Base-by-base conservation (phyloP, 92 coral and sea anemone genomes). In the Palythoa grandiflora region DNA sequence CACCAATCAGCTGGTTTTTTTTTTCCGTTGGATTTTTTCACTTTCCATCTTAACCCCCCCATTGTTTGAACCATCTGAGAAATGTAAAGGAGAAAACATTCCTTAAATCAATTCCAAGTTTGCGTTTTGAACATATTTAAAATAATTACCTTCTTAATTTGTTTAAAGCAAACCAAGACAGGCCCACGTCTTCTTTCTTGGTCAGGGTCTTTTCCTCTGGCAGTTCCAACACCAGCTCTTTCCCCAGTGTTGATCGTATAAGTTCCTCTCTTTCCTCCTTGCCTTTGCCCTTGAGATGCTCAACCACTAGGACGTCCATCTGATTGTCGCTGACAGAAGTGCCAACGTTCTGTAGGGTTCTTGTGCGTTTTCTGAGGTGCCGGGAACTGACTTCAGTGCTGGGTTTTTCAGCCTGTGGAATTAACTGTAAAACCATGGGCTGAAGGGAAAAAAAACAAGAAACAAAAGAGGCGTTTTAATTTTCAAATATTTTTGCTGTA, bases 21-120 rank as follows among this genome's bases (percentile, higher is more conserved):
- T 15, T 63, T 53, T 54, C 16, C 84, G 38, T 75, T 75, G 84
- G 21, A 54, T 86, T 36, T 57, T 76, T 57, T 86, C 84, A 60
- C 71, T 50, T 73, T 75, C 75, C 84, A 54, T 53, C 40, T 85
- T 54, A 10, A 85, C 28, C 35, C 16, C 83, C 83, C 84, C 89
- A 76, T 48, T 75, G 61, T 12, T 63, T 57, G 71, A 86, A 86
- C 89, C 84, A 76, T 50, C 84, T 38, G 20, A 17, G 68, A 63
- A 75, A 70, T 48, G 59, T 53, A 15, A 53, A 28, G 28, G 28
- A 28, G 28, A 28, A 28, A 28, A 28, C 28, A 53, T 53, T 53
- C 14, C 59, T 9, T 53, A 10, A 19, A 12, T 50, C 1, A 1
- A 36, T 71, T 3, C 14, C 28, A 28, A 28, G 28, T 28, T 28